Percentiles rank a stretch among this genome's conserved stretches.
These are phyloP conservation scores for Pseudococcus viburni DNA, from an alignment of 2,888 invertebrate species.

Conservation along the genomic window DNA sequence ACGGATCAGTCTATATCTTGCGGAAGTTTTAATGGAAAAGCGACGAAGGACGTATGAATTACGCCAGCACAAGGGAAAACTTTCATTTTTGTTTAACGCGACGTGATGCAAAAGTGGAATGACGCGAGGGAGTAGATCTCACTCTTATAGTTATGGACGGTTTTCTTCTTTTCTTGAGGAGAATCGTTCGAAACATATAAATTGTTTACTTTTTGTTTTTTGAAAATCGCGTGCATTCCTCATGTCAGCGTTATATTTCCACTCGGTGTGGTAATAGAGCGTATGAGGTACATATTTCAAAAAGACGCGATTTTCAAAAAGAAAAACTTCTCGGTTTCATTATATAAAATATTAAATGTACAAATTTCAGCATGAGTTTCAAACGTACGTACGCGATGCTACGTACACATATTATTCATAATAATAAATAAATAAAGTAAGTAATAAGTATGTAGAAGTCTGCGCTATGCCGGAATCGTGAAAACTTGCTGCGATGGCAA, in stretches of 20 bases:
- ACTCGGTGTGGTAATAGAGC: constrained; percentile 2
- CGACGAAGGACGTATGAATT: constrained; percentile 36
- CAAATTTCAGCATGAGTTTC: neutral
- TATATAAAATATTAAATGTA: constrained; percentile 13
- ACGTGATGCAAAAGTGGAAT: constrained; percentile 48
- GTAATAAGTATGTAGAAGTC: neutral
- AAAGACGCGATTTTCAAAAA: neutral
- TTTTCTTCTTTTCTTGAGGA: neutral
- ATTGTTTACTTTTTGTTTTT: constrained; percentile 31
- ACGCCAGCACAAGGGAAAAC: constrained; percentile 48
- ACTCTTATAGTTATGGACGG: neutral
- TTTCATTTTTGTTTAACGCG: constrained; percentile 47
- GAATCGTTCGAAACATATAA: constrained; percentile 1
- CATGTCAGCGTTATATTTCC: neutral
- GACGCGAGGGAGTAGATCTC: constrained; percentile 33
- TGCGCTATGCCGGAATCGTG: neutral
- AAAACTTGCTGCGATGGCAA: constrained; percentile 12
- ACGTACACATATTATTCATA: neutral
- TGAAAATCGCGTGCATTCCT: neutral
- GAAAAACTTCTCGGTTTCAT: constrained; percentile 19
- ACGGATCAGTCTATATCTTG: constrained; percentile 33
- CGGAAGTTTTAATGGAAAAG: constrained; percentile 40
- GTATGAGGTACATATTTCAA: neutral
- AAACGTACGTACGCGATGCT: too few relatives aligned
- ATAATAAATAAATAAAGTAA: neutral